Percentiles rank a stretch among this genome's conserved stretches.
phyloP scores from a whole-genome alignment of 1,140 invertebrate species.

The Popillia japonica region DNA sequence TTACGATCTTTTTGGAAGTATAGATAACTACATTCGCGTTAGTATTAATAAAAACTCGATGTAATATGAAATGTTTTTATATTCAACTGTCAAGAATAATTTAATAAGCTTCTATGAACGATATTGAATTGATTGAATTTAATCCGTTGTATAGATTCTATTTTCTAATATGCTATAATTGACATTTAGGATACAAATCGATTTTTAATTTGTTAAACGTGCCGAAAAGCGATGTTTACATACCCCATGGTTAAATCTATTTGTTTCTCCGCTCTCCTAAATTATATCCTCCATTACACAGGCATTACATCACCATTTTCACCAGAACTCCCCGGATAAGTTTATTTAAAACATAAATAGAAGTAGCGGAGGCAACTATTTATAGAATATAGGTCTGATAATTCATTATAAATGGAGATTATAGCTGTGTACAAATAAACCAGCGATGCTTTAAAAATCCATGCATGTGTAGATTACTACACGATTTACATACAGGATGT shows the following conservation, averaged over 20 bases:
- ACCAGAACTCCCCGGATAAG: slow-evolving; percentile 33
- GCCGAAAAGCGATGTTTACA: slow-evolving; percentile 25
- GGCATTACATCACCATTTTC: slow-evolving; percentile 34
- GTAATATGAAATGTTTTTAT: not conserved
- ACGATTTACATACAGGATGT: slow-evolving; percentile 35
- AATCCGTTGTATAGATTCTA: not conserved
- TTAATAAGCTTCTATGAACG: too few relatives aligned
- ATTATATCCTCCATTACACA: slow-evolving; percentile 33
- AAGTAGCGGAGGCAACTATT: slow-evolving; percentile 33
- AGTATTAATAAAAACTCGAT: not conserved
- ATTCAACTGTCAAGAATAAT: not conserved
- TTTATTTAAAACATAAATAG: slow-evolving; percentile 35
- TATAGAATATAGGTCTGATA: slow-evolving; percentile 35
- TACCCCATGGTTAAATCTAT: slow-evolving; percentile 30
- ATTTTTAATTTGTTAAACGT: slow-evolving; percentile 27
- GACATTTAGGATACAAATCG: slow-evolving; percentile 12
- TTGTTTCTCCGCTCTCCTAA: slow-evolving; percentile 31
- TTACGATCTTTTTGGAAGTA: not conserved
- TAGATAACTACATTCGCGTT: not conserved
- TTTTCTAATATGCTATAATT: slow-evolving; percentile 1
- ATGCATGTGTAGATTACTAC: slow-evolving; percentile 25
- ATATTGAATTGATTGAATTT: slow-evolving; percentile 1
- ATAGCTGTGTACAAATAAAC: slow-evolving; percentile 35
- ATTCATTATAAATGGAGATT: slow-evolving; percentile 35
- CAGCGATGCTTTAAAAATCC: slow-evolving; percentile 25